Evolutionary conservation across 1,140 invertebrate genomes (phyloP), one percentile per base, ranked within the genome.

Genomic region (Bombus difficillimus): DNA sequence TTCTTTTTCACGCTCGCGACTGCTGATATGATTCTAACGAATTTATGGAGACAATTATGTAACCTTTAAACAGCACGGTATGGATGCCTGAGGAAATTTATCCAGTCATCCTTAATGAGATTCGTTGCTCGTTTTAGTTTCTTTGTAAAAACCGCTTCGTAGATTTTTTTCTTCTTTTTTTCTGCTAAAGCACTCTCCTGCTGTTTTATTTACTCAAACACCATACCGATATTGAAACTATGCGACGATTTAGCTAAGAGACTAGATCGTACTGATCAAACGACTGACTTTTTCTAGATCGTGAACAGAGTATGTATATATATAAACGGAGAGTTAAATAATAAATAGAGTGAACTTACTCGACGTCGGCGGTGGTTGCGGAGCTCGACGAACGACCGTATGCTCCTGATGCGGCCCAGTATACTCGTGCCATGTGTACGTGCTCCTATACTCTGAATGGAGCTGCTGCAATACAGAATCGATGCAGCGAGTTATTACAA

Each of bases 371-470:
- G 94, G 95, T 91, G 95, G 95, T 94, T 95, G 96, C 92, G 95
- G 96, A 95, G 95, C 95, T 92, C 93, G 97, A 96, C 94, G 97
- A 95, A 95, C 96, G 96, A 94, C 96, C 95, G 92, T 96, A 92
- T 92, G 96, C 94, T 96, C 96, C 87, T 96, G 96, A 84, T 96
- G 95, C 72, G 96, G 96, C 74, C 97, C 97, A 83, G 97, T 97
- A 96, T 97, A 98, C 95, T 98, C 97, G 96, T 98, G 98, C 98
- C 98, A 98, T 97, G 97, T 97, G 96, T 98, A 98, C 90, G 98
- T 98, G 96, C 98, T 98, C 96, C 97, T 96, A 95, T 98, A 98
- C 95, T 98, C 98, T 92, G 98, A 98, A 96, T 98, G 98, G 96
- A 98, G 96, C 97, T 98, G 96, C 69, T 96, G 96, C 94, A 96